phyloP scores from a whole-genome alignment of 2,888 invertebrate genomes.

The Camptogramma bilineatum region DNA sequence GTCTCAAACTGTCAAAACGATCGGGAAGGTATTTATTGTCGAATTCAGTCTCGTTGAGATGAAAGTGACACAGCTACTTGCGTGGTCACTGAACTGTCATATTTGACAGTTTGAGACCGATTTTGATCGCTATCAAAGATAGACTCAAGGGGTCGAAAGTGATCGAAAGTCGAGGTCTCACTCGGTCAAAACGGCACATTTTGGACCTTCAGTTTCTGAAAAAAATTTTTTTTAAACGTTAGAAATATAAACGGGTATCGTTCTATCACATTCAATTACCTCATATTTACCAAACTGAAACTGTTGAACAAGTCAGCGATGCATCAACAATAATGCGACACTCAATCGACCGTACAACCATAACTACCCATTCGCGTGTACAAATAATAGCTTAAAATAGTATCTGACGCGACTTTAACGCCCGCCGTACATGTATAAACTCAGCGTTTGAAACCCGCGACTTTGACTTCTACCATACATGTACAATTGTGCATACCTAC shows the following conservation, averaged over 20 bases:
- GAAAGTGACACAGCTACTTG: too few relatives aligned
- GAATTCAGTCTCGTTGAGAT: too few relatives aligned
- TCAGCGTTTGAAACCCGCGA: too few relatives aligned
- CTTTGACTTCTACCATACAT: background rate
- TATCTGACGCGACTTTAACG: slow-evolving; percentile 19
- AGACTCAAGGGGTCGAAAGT: too few relatives aligned
- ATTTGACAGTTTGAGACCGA: too few relatives aligned
- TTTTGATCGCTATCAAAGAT: too few relatives aligned
- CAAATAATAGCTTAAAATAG: slow-evolving; percentile 7
- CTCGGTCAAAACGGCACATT: too few relatives aligned
- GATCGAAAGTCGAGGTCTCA: too few relatives aligned
- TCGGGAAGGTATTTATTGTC: too few relatives aligned
- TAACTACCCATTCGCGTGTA: slow-evolving; percentile 21
- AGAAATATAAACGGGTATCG: slow-evolving; percentile 10
- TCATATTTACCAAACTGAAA: slow-evolving; percentile 27
- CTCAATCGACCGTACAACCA: slow-evolving; percentile 28
- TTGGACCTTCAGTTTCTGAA: background rate
- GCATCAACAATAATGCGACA: slow-evolving; percentile 34
- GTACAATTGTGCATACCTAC: too few relatives aligned
- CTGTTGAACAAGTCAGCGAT: slow-evolving; percentile 35
- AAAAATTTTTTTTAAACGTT: background rate
- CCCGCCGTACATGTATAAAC: background rate
- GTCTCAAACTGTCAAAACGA: too few relatives aligned
- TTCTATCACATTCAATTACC: slow-evolving; percentile 25
- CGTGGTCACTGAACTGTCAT: too few relatives aligned